Base-by-base conservation (phyloP, 2,113 vertebrate genomes). In the Arizona elegans region DNA sequence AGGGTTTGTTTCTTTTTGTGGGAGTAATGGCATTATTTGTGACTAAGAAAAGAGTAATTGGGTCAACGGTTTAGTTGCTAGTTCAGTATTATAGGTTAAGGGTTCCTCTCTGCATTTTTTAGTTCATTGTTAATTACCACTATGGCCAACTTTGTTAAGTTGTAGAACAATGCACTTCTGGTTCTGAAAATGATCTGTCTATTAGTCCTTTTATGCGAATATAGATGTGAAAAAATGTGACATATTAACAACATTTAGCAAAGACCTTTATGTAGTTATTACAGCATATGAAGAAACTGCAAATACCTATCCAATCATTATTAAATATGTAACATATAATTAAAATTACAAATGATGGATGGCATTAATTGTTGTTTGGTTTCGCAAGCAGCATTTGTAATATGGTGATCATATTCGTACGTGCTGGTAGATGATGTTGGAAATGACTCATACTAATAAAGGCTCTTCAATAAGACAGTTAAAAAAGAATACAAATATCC, bases 171-270 rank as follows among this genome's bases (percentile, higher is more conserved):
- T 47, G 43, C 26, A 81, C 91, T 54, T 85, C 89, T 6, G 50
- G 0, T 55, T 91, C 90, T 55, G 29, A 6, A 0, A 12, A 65
- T 75, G 86, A 10, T 19, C 1, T 55, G 38, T 19, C 53, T 53
- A 43, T 85, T 15, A 3, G 85, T 43, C 2, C 0, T 53, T 56
- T 24, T 56, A 56, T 29, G 86, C 58, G 43, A 92, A 24, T 7
- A 3, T 70, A 11, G 58, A 55, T 55, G 54, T 55, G 54, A 55
- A 26, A 33, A 92, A 93, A 12, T 1, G 6, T 90, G 26, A 11
- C 93, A 59, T 93, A 52, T 91, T n/a, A 90, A 19, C 47, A 93
- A 47, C 43, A 65, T 93, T 90, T 90, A 87, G 21, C 23, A 86
- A 50, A 86, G 47, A 62, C 29, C 55, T 93, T 93, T 90, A n/a